These are phyloP conservation scores for Heteronetta atricapilla DNA, from an alignment of 2,113 vertebrate genomes.

Conservation along the genomic window DNA sequence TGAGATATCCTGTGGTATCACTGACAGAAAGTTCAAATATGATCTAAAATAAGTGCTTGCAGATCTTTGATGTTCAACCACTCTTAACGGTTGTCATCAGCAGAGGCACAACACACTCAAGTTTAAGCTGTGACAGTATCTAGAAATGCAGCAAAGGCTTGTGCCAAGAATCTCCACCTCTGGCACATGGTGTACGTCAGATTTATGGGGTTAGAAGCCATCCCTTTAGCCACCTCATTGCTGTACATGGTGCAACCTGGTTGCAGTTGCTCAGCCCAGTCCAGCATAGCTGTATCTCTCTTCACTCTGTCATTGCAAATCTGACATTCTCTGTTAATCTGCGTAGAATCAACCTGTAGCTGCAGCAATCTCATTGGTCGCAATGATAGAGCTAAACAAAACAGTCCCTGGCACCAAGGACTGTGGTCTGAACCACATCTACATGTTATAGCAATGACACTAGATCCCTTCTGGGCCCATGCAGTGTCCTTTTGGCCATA, in stretches of 20 bases:
- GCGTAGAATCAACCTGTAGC: accelerated
- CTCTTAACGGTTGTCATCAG: background rate
- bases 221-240: background rate
- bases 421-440: background rate
- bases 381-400: background rate
- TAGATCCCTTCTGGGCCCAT: background rate
- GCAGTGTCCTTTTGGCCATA: background rate
- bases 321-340: background rate
- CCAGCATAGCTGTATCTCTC: background rate
- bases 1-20: background rate
- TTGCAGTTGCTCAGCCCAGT: background rate
- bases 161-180: background rate
- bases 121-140: background rate
- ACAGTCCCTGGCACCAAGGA: background rate
- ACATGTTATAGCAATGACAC: background rate
- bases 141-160: background rate
- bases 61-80: background rate
- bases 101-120: background rate
- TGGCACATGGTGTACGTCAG: background rate
- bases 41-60: background rate
- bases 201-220: background rate
- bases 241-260: background rate
- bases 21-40: background rate
- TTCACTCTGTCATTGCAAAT: background rate
- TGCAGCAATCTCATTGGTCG: background rate